These are phyloP conservation scores for Rhinogobius similis DNA, from an alignment of 2,113 vertebrate species.

Conservation along the genomic window DNA sequence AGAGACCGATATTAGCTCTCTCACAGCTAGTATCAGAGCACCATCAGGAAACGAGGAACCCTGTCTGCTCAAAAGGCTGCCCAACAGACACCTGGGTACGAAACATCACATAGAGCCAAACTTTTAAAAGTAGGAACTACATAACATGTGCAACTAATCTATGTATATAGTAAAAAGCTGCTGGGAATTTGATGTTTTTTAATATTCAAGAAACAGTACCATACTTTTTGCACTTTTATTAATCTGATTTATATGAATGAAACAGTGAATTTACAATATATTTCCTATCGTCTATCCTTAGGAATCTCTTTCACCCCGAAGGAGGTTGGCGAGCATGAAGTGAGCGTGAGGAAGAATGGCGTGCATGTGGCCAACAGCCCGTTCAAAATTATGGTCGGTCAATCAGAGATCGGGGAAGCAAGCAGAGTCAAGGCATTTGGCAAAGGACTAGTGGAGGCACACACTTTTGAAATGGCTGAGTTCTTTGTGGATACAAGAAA, in stretches of 20 bases:
- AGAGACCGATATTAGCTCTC: constrained; percentile 90
- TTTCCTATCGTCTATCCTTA: constrained; percentile 46
- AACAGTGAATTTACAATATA: not conserved
- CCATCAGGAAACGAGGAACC: constrained; percentile 95
- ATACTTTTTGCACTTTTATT: not conserved
- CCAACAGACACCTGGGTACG: constrained; percentile 93
- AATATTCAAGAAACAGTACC: too few relatives aligned
- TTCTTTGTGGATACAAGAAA: constrained; percentile 96
- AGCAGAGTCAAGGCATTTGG: constrained; percentile 91
- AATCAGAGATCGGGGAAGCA: constrained; percentile 92
- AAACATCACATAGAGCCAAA: constrained; percentile 10
- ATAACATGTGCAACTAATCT: not conserved
- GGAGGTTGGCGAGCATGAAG: constrained; percentile 95
- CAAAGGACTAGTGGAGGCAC: constrained; percentile 87
- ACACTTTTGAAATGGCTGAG: constrained; percentile 89
- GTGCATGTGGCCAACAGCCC: constrained; percentile 95
- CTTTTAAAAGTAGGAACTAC: constrained; percentile 6
- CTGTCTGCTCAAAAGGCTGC: constrained; percentile 91
- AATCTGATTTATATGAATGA: not conserved
- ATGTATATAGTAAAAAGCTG: not conserved
- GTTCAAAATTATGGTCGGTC: constrained; percentile 97
- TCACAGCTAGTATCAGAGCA: constrained; percentile 91
- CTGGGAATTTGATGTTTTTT: too few relatives aligned
- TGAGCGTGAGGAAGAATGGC: constrained; percentile 89
- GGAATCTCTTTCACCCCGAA: constrained; percentile 98